A percentile compares a stretch with the other conserved stretches of the same genome.
Conservation (phyloP, 2,113 vertebrate genomes). For the Eclectus roratus region DNA sequence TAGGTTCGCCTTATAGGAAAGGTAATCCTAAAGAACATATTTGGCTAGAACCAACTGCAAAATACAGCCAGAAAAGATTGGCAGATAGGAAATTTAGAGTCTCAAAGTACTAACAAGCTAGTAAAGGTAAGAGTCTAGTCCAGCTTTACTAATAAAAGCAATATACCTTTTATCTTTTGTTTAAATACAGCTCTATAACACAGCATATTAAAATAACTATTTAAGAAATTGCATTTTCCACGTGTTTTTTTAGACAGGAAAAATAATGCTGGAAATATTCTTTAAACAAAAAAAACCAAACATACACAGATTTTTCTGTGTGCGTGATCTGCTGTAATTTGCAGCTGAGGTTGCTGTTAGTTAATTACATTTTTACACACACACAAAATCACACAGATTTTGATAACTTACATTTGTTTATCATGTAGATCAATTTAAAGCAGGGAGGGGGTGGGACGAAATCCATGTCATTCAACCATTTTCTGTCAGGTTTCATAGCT, state of each 20-base stretch:
- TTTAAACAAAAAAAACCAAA: neutral
- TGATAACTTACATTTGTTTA: neutral
- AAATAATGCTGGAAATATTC: neutral
- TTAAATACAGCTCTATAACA: neutral
- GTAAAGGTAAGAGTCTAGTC: neutral
- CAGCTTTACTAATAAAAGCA: conserved; percentile 26
- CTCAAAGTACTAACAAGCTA: neutral
- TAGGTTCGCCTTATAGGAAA: conserved; percentile 13
- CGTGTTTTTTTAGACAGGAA: neutral
- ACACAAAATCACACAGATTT: neutral
- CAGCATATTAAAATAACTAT: neutral
- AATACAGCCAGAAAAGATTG: neutral
- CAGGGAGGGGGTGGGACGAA: neutral
- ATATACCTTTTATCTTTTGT: neutral
- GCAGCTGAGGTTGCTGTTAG: neutral
- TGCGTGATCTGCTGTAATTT: neutral
- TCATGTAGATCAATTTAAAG: neutral
- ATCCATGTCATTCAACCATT: neutral
- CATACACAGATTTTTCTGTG: neutral
- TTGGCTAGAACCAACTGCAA: neutral
- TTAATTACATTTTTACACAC: neutral
- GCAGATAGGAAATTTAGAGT: neutral
- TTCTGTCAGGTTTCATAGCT: neutral
- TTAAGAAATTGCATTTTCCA: neutral
- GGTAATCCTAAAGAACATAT: neutral